These are phyloP conservation scores for Oscheius myriophilus DNA, from an alignment of 2,888 invertebrate species.

Conservation along the genomic window DNA sequence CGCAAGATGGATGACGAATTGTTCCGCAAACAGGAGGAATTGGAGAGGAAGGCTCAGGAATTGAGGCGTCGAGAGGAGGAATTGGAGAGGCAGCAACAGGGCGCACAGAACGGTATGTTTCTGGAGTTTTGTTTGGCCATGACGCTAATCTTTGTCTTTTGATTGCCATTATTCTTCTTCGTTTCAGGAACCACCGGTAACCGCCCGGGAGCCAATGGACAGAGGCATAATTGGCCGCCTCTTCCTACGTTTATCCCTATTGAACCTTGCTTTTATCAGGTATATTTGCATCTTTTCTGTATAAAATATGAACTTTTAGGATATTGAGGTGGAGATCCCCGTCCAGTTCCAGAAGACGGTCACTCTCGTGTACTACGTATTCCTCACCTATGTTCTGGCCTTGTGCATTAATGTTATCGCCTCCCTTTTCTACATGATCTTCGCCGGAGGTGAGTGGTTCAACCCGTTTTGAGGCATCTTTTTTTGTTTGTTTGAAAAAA, in stretches of 20 bases:
- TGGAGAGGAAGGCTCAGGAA: conserved; percentile 66
- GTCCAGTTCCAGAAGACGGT: conserved; percentile 96
- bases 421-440: conserved; percentile 82
- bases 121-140: too few relatives aligned
- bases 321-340: conserved; percentile 97
- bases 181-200: conserved; percentile 19
- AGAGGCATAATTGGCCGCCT: conserved; percentile 74
- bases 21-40: conserved; percentile 68
- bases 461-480: too few relatives aligned
- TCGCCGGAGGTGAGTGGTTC: conserved; percentile 51
- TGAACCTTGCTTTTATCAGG: conserved; percentile 97
- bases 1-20: conserved; percentile 62
- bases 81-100: conserved; percentile 74
- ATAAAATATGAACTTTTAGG: conserved; percentile 72
- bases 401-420: conserved; percentile 87
- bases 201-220: conserved; percentile 15
- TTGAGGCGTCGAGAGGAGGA: conserved; percentile 77
- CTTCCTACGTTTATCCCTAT: conserved; percentile 88
- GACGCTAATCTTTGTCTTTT: background rate
- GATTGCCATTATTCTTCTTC: background rate
- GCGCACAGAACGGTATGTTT: conserved; percentile 26
- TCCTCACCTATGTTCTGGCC: conserved; percentile 81
- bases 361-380: conserved; percentile 89
- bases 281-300: conserved; percentile 9
- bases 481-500: too few relatives aligned